Conservation (phyloP, 2,888 invertebrate genomes). For the Cosmia trapezina region DNA sequence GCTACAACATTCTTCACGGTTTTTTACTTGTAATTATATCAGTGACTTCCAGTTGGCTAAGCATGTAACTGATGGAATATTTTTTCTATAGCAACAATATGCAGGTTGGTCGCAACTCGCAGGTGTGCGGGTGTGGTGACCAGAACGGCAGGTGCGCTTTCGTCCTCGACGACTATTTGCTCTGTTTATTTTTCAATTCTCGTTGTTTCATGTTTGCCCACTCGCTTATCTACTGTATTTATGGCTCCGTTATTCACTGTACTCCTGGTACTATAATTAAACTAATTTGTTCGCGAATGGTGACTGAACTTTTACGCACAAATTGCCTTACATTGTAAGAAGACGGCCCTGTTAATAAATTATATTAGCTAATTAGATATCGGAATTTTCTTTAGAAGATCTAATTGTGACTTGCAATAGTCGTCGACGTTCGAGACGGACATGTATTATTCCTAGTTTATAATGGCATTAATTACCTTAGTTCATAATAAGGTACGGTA, state of each 20-base stretch:
- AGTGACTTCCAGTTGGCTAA: constrained; percentile 53
- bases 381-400: constrained; percentile 35
- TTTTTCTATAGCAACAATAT: constrained; percentile 49
- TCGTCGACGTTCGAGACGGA: neutral
- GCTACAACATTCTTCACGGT: constrained; percentile 49
- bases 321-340: constrained; percentile 35
- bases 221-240: constrained; percentile 49
- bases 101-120: constrained; percentile 50
- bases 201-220: constrained; percentile 31
- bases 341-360: constrained; percentile 24
- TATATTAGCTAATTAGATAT: constrained; percentile 50
- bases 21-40: constrained; percentile 59
- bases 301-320: constrained; percentile 39
- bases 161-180: constrained; percentile 62
- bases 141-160: constrained; percentile 75
- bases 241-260: constrained; percentile 42
- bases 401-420: constrained; percentile 23
- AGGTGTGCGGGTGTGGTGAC: constrained; percentile 69
- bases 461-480: constrained; percentile 22
- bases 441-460: too few relatives aligned
- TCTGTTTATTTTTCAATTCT: constrained; percentile 69
- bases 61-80: constrained; percentile 51
- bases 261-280: constrained; percentile 33
- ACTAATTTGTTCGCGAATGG: constrained; percentile 38
- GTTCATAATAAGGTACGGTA: constrained; percentile 28